Evolutionary conservation across 2,888 invertebrate species (phyloP).

Genomic region (Drosophila aldrichi): DNA sequence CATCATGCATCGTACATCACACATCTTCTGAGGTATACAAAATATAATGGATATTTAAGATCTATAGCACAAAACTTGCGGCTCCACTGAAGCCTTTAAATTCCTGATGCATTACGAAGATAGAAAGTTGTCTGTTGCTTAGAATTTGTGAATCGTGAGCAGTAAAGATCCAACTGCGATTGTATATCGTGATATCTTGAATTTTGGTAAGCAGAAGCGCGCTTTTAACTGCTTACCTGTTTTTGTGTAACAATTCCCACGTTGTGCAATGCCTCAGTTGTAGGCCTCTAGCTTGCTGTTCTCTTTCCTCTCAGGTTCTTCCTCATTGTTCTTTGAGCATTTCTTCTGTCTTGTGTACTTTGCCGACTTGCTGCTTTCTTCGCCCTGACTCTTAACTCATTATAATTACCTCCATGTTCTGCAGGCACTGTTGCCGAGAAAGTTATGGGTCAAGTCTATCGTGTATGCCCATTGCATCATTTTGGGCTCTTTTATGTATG

Average conservation of each 20-base stretch:
- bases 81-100: neutral
- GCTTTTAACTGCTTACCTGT: neutral
- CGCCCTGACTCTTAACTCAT: constrained; percentile 14
- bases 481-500: constrained; percentile 42
- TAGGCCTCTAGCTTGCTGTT: neutral
- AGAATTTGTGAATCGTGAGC: constrained; percentile 8
- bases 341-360: constrained; percentile 9
- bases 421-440: constrained; percentile 12
- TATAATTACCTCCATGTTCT: constrained; percentile 27
- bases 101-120: neutral
- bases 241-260: constrained; percentile 30
- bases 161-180: constrained; percentile 12
- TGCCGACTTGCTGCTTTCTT: constrained; percentile 21
- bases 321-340: neutral
- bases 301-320: neutral
- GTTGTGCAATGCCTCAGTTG: constrained; percentile 32
- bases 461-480: constrained; percentile 30
- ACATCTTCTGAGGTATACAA: neutral
- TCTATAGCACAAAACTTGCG: neutral
- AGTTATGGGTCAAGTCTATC: constrained; percentile 28
- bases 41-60: neutral
- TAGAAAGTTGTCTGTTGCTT: neutral
- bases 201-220: constrained; percentile 4
- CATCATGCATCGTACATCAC: neutral
- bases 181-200: constrained; percentile 12